These are phyloP conservation scores for Ptychochromis oligacanthus DNA, from an alignment of 2,113 vertebrate genomes.

Conservation along the genomic window DNA sequence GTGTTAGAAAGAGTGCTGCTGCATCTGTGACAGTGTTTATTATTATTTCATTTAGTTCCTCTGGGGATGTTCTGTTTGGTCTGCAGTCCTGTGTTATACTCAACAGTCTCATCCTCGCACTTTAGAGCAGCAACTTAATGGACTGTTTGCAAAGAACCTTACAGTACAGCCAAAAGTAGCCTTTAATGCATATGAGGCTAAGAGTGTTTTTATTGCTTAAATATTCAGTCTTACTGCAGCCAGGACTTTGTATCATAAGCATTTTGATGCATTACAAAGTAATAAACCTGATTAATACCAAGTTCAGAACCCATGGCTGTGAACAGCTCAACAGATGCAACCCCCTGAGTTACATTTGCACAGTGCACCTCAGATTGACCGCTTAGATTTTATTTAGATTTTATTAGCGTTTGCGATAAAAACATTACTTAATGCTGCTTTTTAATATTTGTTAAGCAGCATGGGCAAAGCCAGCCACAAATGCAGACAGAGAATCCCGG, in stretches of 20 bases:
- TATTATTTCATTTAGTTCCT: slow-evolving; percentile 5
- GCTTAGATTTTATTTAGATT: neutral
- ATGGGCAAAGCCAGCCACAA: neutral
- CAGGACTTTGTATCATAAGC: slow-evolving; percentile 20
- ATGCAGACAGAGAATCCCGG: neutral
- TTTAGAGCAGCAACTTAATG: slow-evolving; percentile 11
- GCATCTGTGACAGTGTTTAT: neutral
- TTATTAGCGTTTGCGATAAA: neutral
- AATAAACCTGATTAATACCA: slow-evolving; percentile 36
- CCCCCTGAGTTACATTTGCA: neutral
- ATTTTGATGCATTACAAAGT: slow-evolving; percentile 19
- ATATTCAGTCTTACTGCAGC: neutral
- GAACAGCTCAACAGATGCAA: neutral
- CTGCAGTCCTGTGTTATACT: neutral
- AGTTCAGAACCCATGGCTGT: slow-evolving; percentile 18
- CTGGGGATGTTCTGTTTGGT: neutral
- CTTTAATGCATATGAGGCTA: neutral
- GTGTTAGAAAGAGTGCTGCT: neutral
- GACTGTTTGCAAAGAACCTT: neutral
- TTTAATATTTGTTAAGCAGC: neutral
- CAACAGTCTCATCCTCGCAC: neutral
- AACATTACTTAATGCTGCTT: neutral
- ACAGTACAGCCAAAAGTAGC: slow-evolving; percentile 7
- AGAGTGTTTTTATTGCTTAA: slow-evolving; percentile 32
- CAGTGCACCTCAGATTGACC: neutral